phyloP scores from a whole-genome alignment of 2,888 invertebrate species.

The Rambutsinella grinnellia region DNA sequence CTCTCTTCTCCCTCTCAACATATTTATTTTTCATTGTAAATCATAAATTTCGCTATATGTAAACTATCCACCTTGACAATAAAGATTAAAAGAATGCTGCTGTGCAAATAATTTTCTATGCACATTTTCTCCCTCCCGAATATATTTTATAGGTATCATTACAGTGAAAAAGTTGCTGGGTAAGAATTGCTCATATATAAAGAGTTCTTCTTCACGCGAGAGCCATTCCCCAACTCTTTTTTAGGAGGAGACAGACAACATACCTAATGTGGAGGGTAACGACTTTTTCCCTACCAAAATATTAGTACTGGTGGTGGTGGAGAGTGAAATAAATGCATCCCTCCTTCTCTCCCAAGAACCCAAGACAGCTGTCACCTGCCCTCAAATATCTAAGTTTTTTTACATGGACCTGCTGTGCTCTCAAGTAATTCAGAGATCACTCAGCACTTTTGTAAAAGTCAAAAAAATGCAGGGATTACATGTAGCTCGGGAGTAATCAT shows the following conservation, averaged over 20 bases:
- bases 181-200: constrained; percentile 20
- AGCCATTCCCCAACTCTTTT: constrained; percentile 23
- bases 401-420: too few species aligned
- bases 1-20: background rate
- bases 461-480: too few species aligned
- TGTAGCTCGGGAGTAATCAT: too few species aligned
- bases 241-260: constrained; percentile 26
- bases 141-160: constrained; percentile 12
- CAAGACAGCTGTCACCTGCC: constrained; percentile 33
- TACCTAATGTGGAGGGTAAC: constrained; percentile 49
- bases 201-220: constrained; percentile 44
- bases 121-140: background rate
- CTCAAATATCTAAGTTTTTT: too few species aligned
- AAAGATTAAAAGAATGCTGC: background rate
- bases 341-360: too few species aligned
- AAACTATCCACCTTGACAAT: background rate
- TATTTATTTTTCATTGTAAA: background rate
- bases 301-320: too few species aligned
- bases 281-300: constrained; percentile 49
- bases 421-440: too few species aligned
- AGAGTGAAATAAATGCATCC: too few species aligned
- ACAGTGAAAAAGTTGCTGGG: constrained; percentile 33
- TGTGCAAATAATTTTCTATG: background rate
- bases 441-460: too few species aligned
- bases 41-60: background rate